Evolutionary conservation across 2,797 vertebrate species (phyloP), one percentile per base, ranked within the genome.

Genomic region (Sebastes nivosus): DNA sequence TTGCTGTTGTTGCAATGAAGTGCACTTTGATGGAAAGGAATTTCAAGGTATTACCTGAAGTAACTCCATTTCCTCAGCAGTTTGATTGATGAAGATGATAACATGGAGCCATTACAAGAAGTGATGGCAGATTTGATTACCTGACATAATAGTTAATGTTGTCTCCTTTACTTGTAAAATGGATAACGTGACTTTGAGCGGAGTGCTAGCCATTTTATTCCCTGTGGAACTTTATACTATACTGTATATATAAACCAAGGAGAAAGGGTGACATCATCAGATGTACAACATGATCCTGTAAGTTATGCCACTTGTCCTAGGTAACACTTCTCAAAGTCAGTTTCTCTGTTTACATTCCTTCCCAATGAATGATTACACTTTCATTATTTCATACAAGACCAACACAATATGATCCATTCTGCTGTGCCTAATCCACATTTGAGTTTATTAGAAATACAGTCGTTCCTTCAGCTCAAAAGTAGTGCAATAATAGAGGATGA

Each of bases 361-460:
- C 80, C 88, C 77, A 82, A 71, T 84, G 84, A 91, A 84, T 79
- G 81, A 89, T 86, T 90, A 84, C 78, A 84, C 83, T 88, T 89
- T 90, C 75, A 90, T 92, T 91, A 93, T 90, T 93, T 89, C 82
- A 81, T 75, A 83, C 75, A 90, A 91, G 89, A 75, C 86, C 74
- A 79, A 82, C 88, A 91, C 89, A 82, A 89, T 89, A 78, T 87
- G 75, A 88, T 82, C 81, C 81, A 84, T 79, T 87, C 80, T 89
- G 76, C 50, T 94, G 88, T 89, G 88, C 89, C 88, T 93, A 94
- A 95, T 93, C 91, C 93, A 88, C 81, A 88, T 92, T 91, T 83
- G 79, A 90, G 84, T 92, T 94, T 84, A 93, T 91, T 93, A 88
- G 90, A 81, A 94, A 89, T 81, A 87, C 85, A 87, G 83, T 87